Percentiles rank a stretch among this genome's conserved stretches.
phyloP scores from a whole-genome alignment of 2,113 vertebrate genomes.

The Pseudolaguvia tuberculata region DNA sequence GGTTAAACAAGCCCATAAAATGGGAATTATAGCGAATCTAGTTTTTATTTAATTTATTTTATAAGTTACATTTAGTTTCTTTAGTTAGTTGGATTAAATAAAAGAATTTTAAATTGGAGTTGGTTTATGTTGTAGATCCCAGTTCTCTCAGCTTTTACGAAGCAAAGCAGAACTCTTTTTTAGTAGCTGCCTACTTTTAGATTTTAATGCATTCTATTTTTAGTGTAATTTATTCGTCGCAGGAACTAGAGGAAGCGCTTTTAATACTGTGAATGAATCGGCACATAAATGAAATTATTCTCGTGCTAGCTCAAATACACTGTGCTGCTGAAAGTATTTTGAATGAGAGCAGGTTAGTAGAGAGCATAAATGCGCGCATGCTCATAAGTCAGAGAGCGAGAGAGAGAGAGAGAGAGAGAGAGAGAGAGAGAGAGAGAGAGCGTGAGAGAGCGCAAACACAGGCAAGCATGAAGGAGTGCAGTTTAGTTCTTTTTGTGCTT shows the following conservation, averaged over 20 bases:
- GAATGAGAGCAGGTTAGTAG: slow-evolving; percentile 45
- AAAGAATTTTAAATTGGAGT: not conserved
- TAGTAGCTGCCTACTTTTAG: not conserved
- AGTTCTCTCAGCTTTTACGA: not conserved
- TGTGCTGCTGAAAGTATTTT: slow-evolving; percentile 34
- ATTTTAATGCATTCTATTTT: not conserved
- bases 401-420: slow-evolving; percentile 53
- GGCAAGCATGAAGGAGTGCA: slow-evolving; percentile 42
- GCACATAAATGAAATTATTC: slow-evolving; percentile 19
- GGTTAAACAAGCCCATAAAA: too few species aligned
- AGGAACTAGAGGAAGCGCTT: not conserved
- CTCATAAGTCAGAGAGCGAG: slow-evolving; percentile 46
- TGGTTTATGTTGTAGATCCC: not conserved
- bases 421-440: too few species aligned
- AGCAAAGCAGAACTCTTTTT: not conserved
- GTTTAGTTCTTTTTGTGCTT: slow-evolving; percentile 54
- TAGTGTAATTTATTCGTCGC: not conserved
- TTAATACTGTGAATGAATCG: not conserved
- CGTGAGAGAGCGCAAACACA: slow-evolving; percentile 55
- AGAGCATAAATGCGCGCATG: slow-evolving; percentile 53
- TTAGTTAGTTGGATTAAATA: not conserved
- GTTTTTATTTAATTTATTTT: too few species aligned
- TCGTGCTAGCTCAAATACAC: slow-evolving; percentile 39
- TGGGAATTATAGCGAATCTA: too few species aligned
- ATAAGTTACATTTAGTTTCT: not conserved